Percentiles rank a stretch among this genome's conserved stretches.
These are phyloP conservation scores for Nezara viridula DNA, from an alignment of 2,888 invertebrate species.

Conservation along the genomic window DNA sequence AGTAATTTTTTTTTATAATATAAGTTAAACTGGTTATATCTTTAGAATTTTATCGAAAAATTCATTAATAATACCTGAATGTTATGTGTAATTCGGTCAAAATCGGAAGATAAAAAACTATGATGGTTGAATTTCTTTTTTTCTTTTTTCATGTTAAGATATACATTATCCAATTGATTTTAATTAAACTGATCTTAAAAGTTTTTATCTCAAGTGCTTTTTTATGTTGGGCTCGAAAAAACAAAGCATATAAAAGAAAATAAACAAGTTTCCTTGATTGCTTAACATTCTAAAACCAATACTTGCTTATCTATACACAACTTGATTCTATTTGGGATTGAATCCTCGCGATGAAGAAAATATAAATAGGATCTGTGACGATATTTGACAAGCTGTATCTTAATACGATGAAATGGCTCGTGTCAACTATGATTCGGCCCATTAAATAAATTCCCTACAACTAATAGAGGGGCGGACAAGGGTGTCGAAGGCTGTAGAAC, in stretches of 20 bases:
- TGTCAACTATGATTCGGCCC: background rate
- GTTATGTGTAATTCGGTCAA: background rate
- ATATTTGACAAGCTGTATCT: background rate
- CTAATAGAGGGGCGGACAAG: background rate
- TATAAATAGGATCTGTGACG: background rate
- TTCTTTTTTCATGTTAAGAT: background rate
- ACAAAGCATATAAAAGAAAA: background rate
- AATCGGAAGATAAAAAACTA: background rate
- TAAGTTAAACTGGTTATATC: no score
- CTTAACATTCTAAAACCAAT: background rate
- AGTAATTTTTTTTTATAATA: no score
- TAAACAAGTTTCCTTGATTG: background rate
- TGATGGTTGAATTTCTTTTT: background rate
- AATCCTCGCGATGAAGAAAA: background rate
- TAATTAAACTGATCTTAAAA: background rate
- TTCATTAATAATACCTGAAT: background rate
- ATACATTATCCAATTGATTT: background rate
- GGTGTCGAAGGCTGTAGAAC: conserved; percentile 8
- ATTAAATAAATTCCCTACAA: background rate
- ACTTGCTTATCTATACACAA: background rate
- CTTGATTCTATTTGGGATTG: background rate
- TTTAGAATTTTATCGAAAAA: no score
- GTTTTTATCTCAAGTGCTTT: background rate
- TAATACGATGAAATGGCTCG: background rate
- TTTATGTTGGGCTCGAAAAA: background rate